phyloP scores from a whole-genome alignment of 2,113 vertebrate genomes.

The Chaetorhynchus papuensis region DNA sequence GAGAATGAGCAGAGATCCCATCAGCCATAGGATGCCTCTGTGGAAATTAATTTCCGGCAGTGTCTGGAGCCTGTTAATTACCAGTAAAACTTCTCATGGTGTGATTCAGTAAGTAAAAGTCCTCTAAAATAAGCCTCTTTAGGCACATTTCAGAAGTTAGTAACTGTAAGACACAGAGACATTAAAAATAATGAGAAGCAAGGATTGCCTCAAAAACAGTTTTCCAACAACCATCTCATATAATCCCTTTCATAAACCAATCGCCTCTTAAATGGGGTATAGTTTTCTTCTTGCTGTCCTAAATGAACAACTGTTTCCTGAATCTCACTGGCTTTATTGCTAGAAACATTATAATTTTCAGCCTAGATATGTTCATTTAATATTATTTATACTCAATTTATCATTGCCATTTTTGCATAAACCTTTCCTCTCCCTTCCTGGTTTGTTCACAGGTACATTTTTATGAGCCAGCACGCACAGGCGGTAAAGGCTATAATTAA shows the following conservation, averaged over 20 bases:
- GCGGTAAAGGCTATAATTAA: not conserved
- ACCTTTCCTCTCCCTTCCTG: not conserved
- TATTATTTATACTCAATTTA: not conserved
- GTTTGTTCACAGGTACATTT: not conserved
- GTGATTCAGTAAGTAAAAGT: not conserved
- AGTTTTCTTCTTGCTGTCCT: not conserved
- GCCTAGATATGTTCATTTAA: not conserved
- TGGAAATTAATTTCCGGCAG: not conserved
- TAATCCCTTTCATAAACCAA: not conserved
- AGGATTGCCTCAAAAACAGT: not conserved
- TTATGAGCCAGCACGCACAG: accelerated
- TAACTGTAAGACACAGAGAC: not conserved
- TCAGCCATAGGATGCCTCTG: not conserved
- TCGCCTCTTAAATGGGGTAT: accelerated
- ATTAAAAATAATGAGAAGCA: not conserved
- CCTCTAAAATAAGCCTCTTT: not conserved
- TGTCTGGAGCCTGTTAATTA: not conserved
- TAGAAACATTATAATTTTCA: not conserved
- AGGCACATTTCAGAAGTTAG: not conserved
- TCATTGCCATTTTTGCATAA: not conserved
- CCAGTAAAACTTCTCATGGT: not conserved
- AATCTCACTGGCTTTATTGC: not conserved
- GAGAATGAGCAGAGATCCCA: not conserved
- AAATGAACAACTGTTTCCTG: not conserved
- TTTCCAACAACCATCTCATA: not conserved